Conservation (phyloP, 2,888 invertebrate genomes). For the Melanargia galathea region DNA sequence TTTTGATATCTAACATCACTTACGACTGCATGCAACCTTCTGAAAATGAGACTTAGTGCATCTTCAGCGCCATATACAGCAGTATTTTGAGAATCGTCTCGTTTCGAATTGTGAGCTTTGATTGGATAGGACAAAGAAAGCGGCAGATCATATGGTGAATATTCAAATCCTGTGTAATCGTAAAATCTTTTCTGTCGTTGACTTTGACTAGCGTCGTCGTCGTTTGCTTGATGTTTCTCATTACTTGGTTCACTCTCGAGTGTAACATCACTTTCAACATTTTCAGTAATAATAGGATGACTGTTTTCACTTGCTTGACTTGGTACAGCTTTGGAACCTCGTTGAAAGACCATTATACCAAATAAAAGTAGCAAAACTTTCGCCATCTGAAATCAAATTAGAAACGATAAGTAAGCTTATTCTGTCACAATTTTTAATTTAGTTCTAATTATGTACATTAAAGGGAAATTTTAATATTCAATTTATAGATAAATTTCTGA, state of each 20-base stretch:
- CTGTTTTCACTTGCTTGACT: slow-evolving; percentile 54
- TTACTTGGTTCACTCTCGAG: slow-evolving; percentile 45
- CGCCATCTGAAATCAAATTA: slow-evolving; percentile 66
- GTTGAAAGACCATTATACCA: slow-evolving; percentile 53
- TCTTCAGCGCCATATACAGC: slow-evolving; percentile 41
- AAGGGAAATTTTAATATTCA: background rate
- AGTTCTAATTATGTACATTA: background rate
- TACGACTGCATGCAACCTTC: slow-evolving; percentile 42
- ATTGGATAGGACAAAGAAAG: slow-evolving; percentile 31
- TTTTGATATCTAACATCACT: slow-evolving; percentile 37
- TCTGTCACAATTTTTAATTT: background rate
- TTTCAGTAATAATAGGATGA: slow-evolving; percentile 43
- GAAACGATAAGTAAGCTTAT: slow-evolving; percentile 7
- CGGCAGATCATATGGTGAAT: slow-evolving; percentile 23
- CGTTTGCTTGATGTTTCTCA: slow-evolving; percentile 43
- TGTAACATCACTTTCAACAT: slow-evolving; percentile 43
- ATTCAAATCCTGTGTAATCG: slow-evolving; percentile 42
- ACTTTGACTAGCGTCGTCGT: slow-evolving; percentile 36
- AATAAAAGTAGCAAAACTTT: slow-evolving; percentile 46
- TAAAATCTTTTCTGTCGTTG: slow-evolving; percentile 51
- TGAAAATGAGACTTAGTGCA: slow-evolving; percentile 39
- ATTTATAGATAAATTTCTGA: no score
- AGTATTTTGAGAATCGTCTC: slow-evolving; percentile 39
- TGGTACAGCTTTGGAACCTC: slow-evolving; percentile 56
- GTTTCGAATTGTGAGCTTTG: slow-evolving; percentile 35